Evolutionary conservation across 2,888 invertebrate genomes (phyloP), one percentile per base, ranked within the genome.

Genomic region (Dryadula phaetusa): DNA sequence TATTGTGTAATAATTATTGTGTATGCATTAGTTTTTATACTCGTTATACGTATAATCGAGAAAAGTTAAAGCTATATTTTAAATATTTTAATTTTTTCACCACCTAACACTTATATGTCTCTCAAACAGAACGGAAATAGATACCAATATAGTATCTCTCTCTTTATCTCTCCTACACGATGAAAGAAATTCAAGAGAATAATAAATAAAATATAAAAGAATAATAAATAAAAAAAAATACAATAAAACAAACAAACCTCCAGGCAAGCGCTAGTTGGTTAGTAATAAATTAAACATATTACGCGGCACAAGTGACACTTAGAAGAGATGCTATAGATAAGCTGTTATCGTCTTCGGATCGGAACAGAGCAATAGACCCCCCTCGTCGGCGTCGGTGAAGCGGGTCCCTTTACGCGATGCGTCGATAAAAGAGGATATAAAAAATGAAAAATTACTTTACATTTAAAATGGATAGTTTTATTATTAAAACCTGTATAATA

Each of bases 301-400:
- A 60, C 60, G 42, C 60, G 16, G 18, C 25, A 32, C 44, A 46
- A 18, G 18, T 46, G 60, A 60, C 60, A 60, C 60, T 60, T 18
- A 16, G 60, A 32, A 18, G 44, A 25, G 42, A 28, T 46, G 63
- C 34, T 25, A 64, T 54, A 64, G 60, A 67, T 67, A 64, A 64
- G 34, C 60, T 60, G 60, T 61, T 67, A 67, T 67, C 67, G 64
- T 46, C 25, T 46, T 20, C 28, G 44, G 46, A 61, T 67, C 67
- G 64, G 67, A 52, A 56, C 56, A 32, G 16, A 66, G 56, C 14
- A 3, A 44, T 44, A 46, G 60, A 60, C 60, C 60, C 18, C 60
- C 60, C 44, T 46, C 42, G 44, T 46, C 44, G 60, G 28, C 28
- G 7, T 44, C 14, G 44, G 60, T 1, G 28, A 56, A 40, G 42